A percentile compares a stretch with the other conserved stretches of the same genome.
Evolutionary conservation across 2,113 vertebrate genomes (phyloP).

Genomic region (Andinoacara biseriatus): DNA sequence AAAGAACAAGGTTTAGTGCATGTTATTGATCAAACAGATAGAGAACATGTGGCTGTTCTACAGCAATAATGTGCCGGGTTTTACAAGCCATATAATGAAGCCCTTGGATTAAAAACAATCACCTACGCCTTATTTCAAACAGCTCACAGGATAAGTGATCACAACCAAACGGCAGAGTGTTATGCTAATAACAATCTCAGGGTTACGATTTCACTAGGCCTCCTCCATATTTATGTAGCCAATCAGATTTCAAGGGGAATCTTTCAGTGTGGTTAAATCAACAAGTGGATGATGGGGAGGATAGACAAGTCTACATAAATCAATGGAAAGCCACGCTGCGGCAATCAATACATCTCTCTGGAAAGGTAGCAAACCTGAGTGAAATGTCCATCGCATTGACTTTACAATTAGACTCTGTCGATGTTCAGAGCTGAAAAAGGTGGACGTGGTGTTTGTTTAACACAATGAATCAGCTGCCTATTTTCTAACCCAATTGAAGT

Average conservation of each 20-base stretch:
- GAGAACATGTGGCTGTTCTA: slow-evolving; percentile 25
- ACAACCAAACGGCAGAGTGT: slow-evolving; percentile 47
- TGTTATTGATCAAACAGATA: slow-evolving; percentile 54
- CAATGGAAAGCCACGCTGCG: slow-evolving; percentile 49
- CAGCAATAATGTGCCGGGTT: slow-evolving; percentile 40
- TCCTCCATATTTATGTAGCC: slow-evolving; percentile 39
- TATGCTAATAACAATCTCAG: slow-evolving; percentile 20
- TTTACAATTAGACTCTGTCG: slow-evolving; percentile 66
- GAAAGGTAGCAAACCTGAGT: slow-evolving; percentile 78
- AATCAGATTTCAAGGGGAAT: slow-evolving; percentile 63
- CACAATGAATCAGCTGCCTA: slow-evolving; percentile 62
- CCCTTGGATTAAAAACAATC: slow-evolving; percentile 75
- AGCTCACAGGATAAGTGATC: slow-evolving; percentile 40
- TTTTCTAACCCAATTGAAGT: slow-evolving; percentile 47
- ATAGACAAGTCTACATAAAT: slow-evolving; percentile 57
- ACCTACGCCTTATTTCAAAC: slow-evolving; percentile 60
- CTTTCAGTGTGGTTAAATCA: slow-evolving; percentile 50
- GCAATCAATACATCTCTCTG: slow-evolving; percentile 66
- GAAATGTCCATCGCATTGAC: slow-evolving; percentile 74
- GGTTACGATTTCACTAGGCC: neutral
- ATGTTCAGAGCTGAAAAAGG: slow-evolving; percentile 63
- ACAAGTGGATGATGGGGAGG: slow-evolving; percentile 58
- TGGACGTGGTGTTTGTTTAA: slow-evolving; percentile 53
- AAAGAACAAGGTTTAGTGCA: slow-evolving; percentile 63
- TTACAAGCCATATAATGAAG: slow-evolving; percentile 68